These are phyloP conservation scores for Luffia ferchaultella DNA, from an alignment of 2,888 invertebrate species.

Conservation along the genomic window DNA sequence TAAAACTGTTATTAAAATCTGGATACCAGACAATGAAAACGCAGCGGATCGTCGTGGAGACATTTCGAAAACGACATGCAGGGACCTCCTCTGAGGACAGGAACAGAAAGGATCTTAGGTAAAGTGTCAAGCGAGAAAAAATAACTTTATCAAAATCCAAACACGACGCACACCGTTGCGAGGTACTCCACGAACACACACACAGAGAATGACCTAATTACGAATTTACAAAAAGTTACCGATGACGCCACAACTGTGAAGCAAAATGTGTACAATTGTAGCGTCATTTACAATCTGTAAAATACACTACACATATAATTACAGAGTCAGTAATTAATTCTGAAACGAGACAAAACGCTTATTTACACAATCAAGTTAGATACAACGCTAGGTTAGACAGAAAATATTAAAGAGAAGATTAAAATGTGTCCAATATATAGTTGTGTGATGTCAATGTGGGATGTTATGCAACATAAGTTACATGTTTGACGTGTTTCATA, in stretches of 20 bases:
- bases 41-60: slow-evolving; percentile 61
- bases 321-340: slow-evolving; percentile 41
- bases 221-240: slow-evolving; percentile 31
- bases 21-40: slow-evolving; percentile 32
- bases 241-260: slow-evolving; percentile 1
- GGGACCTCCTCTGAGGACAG: slow-evolving; percentile 20
- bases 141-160: slow-evolving; percentile 28
- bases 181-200: slow-evolving; percentile 61
- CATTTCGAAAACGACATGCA: slow-evolving; percentile 41
- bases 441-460: no score
- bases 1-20: slow-evolving; percentile 3
- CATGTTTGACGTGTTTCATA: no score
- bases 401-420: slow-evolving; percentile 60
- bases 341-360: slow-evolving; percentile 60
- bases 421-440: slow-evolving; percentile 41
- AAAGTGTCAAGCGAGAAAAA: slow-evolving; percentile 62
- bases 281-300: slow-evolving; percentile 49
- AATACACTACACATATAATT: slow-evolving; percentile 59
- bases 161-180: slow-evolving; percentile 37
- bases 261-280: slow-evolving; percentile 19
- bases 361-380: slow-evolving; percentile 61
- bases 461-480: no score
- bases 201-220: slow-evolving; percentile 57
- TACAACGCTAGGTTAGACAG: slow-evolving; percentile 59
- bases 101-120: slow-evolving; percentile 36